These are phyloP conservation scores for Panzeria rudis DNA, from an alignment of 2,888 invertebrate genomes.

Conservation along the genomic window DNA sequence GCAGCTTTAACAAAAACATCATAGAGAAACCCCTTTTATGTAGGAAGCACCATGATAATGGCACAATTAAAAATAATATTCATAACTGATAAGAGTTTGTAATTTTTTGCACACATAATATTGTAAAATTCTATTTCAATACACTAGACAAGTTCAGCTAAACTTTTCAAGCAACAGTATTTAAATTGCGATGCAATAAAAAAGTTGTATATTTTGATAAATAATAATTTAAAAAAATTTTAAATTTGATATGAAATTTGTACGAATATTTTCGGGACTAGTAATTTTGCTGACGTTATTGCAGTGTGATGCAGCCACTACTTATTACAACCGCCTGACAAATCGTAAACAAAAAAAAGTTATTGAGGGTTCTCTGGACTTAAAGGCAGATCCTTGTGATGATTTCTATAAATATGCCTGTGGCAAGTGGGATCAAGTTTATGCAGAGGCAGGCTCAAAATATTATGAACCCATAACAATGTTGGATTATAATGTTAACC, in stretches of 20 bases:
- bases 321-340: not conserved
- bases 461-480: slow-evolving; percentile 69
- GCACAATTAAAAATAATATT: not conserved
- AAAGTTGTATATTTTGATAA: slow-evolving; percentile 15
- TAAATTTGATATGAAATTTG: slow-evolving; percentile 31
- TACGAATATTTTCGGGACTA: slow-evolving; percentile 2
- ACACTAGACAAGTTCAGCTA: not conserved
- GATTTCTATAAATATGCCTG: slow-evolving; percentile 73
- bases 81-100: slow-evolving; percentile 33
- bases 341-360: slow-evolving; percentile 47
- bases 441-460: slow-evolving; percentile 13
- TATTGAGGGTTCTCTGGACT: slow-evolving; percentile 68
- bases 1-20: not conserved
- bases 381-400: slow-evolving; percentile 67
- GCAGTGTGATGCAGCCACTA: not conserved
- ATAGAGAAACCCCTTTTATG: not conserved
- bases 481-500: slow-evolving; percentile 68
- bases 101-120: slow-evolving; percentile 17
- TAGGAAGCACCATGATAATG: slow-evolving; percentile 12
- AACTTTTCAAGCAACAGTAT: slow-evolving; percentile 19
- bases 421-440: slow-evolving; percentile 71
- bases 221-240: not conserved
- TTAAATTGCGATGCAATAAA: slow-evolving; percentile 13
- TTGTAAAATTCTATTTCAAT: not conserved
- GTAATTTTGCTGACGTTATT: not conserved